Conservation (phyloP, 2,888 invertebrate species). For the Synanthedon vespiformis region DNA sequence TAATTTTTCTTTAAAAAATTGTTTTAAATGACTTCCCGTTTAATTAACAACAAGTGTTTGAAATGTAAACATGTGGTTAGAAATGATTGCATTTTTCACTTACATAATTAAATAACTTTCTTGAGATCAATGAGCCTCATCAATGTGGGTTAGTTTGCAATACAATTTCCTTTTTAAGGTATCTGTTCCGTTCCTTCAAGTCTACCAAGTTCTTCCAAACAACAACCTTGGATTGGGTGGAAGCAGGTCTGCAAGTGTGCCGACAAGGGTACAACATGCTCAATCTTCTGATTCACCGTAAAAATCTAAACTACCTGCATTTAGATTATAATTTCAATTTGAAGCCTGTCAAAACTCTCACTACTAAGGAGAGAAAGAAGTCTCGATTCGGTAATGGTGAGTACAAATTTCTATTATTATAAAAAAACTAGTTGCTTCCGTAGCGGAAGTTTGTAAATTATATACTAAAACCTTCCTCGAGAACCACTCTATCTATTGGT, state of each 20-base stretch:
- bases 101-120: too few species aligned
- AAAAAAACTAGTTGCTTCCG: too few species aligned
- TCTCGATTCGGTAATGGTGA: conserved; percentile 94
- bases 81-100: too few species aligned
- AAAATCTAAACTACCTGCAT: conserved; percentile 99
- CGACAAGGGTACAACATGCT: conserved; percentile 99
- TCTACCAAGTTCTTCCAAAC: conserved; percentile 99
- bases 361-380: conserved; percentile 99
- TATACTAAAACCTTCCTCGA: too few species aligned
- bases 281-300: conserved; percentile 97
- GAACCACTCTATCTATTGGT: too few species aligned
- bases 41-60: too few species aligned
- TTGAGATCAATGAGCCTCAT: background rate
- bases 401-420: conserved; percentile 10
- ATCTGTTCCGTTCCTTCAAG: conserved; percentile 98
- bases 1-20: too few species aligned
- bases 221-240: conserved; percentile 99
- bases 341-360: conserved; percentile 99
- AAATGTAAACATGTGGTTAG: too few species aligned
- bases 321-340: conserved; percentile 99
- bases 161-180: conserved; percentile 57
- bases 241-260: conserved; percentile 98
- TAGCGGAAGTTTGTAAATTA: too few species aligned
- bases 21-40: too few species aligned
- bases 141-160: background rate